Evolutionary conservation across 2,888 invertebrate genomes (phyloP), one percentile per base, ranked within the genome.

Genomic region (Cheilosia variabilis): DNA sequence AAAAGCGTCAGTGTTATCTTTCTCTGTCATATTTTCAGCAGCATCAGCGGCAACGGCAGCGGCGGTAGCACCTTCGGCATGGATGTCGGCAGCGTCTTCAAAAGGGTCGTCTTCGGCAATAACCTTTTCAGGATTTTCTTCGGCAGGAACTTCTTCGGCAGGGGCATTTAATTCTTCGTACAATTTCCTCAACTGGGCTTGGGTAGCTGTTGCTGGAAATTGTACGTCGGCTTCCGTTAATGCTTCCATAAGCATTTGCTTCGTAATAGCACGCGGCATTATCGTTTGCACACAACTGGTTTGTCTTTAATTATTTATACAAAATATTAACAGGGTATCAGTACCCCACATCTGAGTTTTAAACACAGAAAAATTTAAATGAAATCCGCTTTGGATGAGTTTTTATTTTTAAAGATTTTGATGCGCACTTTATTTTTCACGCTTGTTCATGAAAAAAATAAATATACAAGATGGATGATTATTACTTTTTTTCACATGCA

Each of bases 191-290:
- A 41, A 41, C 13, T 41, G 13, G 41, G 41, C 15, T 10, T 41
- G 41, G 41, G 41, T 41, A 41, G 41, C 41, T 41, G 41, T 41
- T 41, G 41, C 17, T 47, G 47, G 47, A n/a, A 47, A 47, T 47
- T 47, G 17, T 19, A 47, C 17, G 7, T 17, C 47, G 19, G 47
- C 47, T 19, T 47, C 47, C n/a, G 17, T 47, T 9, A 47, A 47
- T 47, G 47, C 47, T 47, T 47, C 17, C 9, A 17, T 17, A 47
- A 47, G 47, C 47, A n/a, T 47, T 19, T 17, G 47, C 47, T 47
- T 47, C 5, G 47, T 47, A 17, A 47, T 17, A 19, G 19, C 47
- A 47, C 47, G 19, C 17, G 47, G 17, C 47, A 47, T 47, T 19
- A 47, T 47, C 10, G 10, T 41, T 41, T 13, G 41, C 41, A 41